Percentiles rank a stretch among this genome's conserved stretches.
phyloP scores from a whole-genome alignment of 2,113 vertebrate genomes.

The Cyprinus carpio region DNA sequence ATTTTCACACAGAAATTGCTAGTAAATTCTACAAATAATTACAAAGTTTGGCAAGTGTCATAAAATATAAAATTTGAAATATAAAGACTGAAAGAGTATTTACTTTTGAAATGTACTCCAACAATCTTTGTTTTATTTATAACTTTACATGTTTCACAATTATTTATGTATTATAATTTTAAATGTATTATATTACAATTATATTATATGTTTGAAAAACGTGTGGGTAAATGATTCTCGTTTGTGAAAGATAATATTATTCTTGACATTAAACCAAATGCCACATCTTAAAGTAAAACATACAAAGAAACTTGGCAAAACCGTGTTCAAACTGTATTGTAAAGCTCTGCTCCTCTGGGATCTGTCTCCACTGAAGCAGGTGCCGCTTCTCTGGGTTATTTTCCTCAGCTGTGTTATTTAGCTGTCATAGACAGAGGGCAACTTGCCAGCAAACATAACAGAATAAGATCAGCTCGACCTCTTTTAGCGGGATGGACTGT shows the following conservation, averaged over 20 bases:
- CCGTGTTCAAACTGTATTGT: neutral
- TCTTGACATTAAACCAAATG: neutral
- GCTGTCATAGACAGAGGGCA: conserved; percentile 73
- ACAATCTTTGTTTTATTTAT: too few species aligned
- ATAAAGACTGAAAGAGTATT: too few species aligned
- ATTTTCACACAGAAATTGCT: too few species aligned
- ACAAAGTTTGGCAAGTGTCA: too few species aligned
- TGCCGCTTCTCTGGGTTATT: conserved; percentile 67
- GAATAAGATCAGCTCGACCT: conserved; percentile 66
- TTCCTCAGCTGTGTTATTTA: conserved; percentile 76
- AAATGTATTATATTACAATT: too few species aligned
- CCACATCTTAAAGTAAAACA: neutral
- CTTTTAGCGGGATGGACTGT: conserved; percentile 46
- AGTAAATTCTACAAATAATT: too few species aligned
- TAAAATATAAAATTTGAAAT: neutral
- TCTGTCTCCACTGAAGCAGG: conserved; percentile 58
- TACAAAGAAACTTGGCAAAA: neutral
- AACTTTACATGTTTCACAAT: too few species aligned
- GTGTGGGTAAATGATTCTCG: neutral
- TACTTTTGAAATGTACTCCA: too few species aligned
- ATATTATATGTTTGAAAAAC: neutral
- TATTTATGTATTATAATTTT: too few species aligned
- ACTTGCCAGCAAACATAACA: conserved; percentile 74
- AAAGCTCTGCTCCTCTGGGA: conserved; percentile 25
- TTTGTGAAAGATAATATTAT: neutral